These are phyloP conservation scores for Furcifer pardalis DNA, from an alignment of 2,797 vertebrate species.

Conservation along the genomic window DNA sequence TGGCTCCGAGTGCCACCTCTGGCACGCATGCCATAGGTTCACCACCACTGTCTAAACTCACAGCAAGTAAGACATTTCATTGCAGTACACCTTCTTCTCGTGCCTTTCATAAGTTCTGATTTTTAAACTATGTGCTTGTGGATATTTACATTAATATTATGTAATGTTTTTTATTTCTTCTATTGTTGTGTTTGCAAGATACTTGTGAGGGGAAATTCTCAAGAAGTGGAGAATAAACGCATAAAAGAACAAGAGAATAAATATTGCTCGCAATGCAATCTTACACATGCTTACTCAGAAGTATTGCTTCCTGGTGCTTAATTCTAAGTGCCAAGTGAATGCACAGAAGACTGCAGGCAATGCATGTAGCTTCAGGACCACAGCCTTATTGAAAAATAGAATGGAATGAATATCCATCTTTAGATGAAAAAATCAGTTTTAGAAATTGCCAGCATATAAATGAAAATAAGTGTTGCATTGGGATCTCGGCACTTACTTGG, in stretches of 20 bases:
- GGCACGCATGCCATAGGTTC: too few species aligned
- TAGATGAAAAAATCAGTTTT: not conserved
- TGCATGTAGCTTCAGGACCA: not conserved
- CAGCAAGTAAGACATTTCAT: constrained; percentile 54
- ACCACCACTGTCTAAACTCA: constrained; percentile 57
- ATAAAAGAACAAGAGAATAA: not conserved
- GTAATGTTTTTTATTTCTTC: not conserved
- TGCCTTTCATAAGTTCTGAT: constrained; percentile 44
- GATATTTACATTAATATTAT: not conserved
- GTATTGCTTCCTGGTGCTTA: not conserved
- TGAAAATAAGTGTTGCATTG: not conserved
- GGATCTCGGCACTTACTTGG: too few species aligned
- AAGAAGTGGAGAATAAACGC: not conserved
- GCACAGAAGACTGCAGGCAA: not conserved
- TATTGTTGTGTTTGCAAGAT: too few species aligned
- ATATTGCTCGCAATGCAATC: too few species aligned
- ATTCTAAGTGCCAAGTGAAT: not conserved
- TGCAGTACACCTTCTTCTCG: constrained; percentile 57
- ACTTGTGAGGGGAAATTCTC: too few species aligned
- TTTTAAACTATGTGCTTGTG: not conserved
- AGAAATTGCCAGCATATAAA: not conserved
- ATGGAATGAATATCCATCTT: not conserved
- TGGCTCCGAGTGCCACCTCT: too few species aligned
- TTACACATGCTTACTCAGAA: not conserved
- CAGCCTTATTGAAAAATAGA: not conserved